Evolutionary conservation across 2,888 invertebrate species (phyloP), one percentile per base, ranked within the genome.

Genomic region (Elysia crispata): DNA sequence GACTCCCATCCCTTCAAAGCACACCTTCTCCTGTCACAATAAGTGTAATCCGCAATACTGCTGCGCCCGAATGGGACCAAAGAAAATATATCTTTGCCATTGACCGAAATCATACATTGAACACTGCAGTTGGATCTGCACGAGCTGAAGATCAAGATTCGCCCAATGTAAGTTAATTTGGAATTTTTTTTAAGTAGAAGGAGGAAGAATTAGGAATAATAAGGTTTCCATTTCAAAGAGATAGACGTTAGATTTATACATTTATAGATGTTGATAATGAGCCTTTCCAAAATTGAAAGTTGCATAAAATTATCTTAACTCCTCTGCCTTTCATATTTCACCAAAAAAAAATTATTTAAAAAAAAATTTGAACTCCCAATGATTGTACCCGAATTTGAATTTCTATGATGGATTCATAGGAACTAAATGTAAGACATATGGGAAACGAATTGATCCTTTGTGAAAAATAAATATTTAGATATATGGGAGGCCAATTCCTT

Each of bases 111-210:
- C 70, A 78, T 33, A 54, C 49, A 0, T 73, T 83, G 0, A 85
- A 85, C n/a, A 72, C 20, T 50, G 73, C 82, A n/a, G 73, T 87
- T 28, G 83, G 83, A n/a, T 81, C 80, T n/a, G 81, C 87, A 6
- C 73, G 77, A 30, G 89, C 88, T 5, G 84, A 81, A 23, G 89
- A 89, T 79, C 69, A 62, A 50, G 89, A 89, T 81, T 41, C 41
- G 41, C 80, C 83, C 30, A 15, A 74, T 31, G 79, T 79, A 20
- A 41, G 41, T 41, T 11, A 41, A 11, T 41, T 41, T 41, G 41
- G 11, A 41, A 73, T 72, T 77, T 25, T 6, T 72, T 77, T 25
- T 6, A 60, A 8, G n/a, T 15, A 60, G 23, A 23, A 6, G 60
- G 13, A 60, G 25, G 25, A 23, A 23, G 3, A 6, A 15, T 13